Evolutionary conservation across 2,888 invertebrate genomes (phyloP), one percentile per base, ranked within the genome.

Genomic region (Netelia melanura): DNA sequence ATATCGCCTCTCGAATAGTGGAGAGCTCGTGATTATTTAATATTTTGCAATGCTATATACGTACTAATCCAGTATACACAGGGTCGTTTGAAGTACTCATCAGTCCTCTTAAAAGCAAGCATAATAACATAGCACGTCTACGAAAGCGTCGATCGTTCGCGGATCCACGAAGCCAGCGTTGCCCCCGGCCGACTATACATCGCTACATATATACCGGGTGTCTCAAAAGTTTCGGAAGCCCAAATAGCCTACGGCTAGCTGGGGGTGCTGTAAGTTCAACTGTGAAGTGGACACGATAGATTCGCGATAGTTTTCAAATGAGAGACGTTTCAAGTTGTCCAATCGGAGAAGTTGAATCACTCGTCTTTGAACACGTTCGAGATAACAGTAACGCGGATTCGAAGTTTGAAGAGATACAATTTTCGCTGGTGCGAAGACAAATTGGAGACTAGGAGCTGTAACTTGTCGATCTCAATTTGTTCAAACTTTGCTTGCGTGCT

Each of bases 31-130:
- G 38, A 38, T 23, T 64, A 23, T 25, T 72, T 44, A 21, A 80
- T 80, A 80, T 80, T 72, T 80, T 72, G 72, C 72, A 80, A 72
- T 44, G 14, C 52, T 54, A 21, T 70, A 62, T 71, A 64, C 52
- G 71, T 17, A 64, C 62, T 56, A 71, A 38, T 21, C 38, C 48
- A 52, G 54, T 78, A 52, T 14, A 58, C 54, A 72, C 65, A 72
- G 43, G 56, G 56, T 80, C 80, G 65, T 56, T 80, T 65, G 72
- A 72, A 72, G 65, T 56, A 65, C 44, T 80, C 72, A 80, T 80
- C 72, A 80, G 71, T 23, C 58, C 65, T 25, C 65, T 80, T 56
- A 65, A 80, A 80, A 80, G 80, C 72, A 48, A 72, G 44, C 30
- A 58, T 80, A 80, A 80, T 80, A 65, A 72, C 43, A 70, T 65